Conservation (phyloP, 2,797 vertebrate species). For the Pelochelys cantorii region DNA sequence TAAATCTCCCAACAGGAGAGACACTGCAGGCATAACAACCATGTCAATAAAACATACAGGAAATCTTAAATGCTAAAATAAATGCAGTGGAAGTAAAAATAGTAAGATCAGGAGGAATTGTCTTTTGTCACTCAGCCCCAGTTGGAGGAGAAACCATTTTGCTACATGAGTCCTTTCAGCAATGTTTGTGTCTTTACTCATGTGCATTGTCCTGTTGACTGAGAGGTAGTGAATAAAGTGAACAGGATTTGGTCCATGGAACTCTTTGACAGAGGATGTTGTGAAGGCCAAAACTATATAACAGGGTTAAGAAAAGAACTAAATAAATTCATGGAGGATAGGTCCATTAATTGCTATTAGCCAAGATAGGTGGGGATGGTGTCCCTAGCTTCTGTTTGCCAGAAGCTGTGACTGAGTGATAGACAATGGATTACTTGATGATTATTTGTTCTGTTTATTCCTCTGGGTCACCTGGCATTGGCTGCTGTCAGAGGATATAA, state of each 20-base stretch:
- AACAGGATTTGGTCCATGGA: not conserved
- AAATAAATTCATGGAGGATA: too few species aligned
- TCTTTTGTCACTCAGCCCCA: not conserved
- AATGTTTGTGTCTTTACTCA: not conserved
- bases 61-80: not conserved
- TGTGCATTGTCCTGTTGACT: not conserved
- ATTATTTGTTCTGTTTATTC: too few species aligned
- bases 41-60: not conserved
- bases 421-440: too few species aligned
- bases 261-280: too few species aligned
- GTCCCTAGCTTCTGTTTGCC: too few species aligned
- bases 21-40: not conserved
- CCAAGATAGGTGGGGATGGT: too few species aligned
- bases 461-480: too few species aligned
- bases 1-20: not conserved
- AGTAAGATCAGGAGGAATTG: not conserved
- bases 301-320: too few species aligned
- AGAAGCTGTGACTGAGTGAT: too few species aligned
- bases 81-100: not conserved
- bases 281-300: too few species aligned
- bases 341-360: too few species aligned
- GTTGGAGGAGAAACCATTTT: fast-evolving
- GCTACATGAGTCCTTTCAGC: not conserved
- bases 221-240: not conserved
- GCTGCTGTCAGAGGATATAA: too few species aligned